Base-by-base conservation (phyloP, 2,113 vertebrate species). In the Carassius gibelio region DNA sequence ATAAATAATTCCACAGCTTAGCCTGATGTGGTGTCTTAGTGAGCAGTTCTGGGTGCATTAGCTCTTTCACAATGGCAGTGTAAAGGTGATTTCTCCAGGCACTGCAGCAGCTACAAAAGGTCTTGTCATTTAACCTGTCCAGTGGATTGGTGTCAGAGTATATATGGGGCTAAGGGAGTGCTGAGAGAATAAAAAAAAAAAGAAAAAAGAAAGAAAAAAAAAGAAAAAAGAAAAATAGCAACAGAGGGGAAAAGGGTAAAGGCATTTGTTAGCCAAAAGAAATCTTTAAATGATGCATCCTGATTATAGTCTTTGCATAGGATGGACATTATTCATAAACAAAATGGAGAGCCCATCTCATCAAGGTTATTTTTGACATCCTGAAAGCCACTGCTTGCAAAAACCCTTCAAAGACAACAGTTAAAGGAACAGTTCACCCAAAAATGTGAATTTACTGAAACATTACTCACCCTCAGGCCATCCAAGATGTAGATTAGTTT, bases 61-160 rank as follows among this genome's bases (percentile, higher is more conserved):
- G 38, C 61, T 68, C 23, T 13, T 81, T 19, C 79, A 19, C 42
- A 81, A 10, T 9, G 17, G 15, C 21, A 50, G 62, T 34, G 79
- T 68, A 66, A 68, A 68, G 42, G 38, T 17, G 15, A 50, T 81
- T 68, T 81, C 79, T 45, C 62, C 23, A 68, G 61, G 10, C 61
- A 66, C 59, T 68, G 23, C 42, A 34, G 42, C 79, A 66, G 79
- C n/a, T 68, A 66, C 15, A 66, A 52, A 52, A 50, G 79, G 42
- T 6, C 62, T 66, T 81, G 79, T 34, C 79, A 81, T 42, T 81
- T 81, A 68, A 50, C 79, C 42, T 81, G 79, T 48, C 79, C 23
- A 30, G 4, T 68, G 79, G 23, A 81, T 81, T 66, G 61, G 61
- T 66, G 62, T 81, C 61, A 68, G 62, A 81, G 4, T 68, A 66